Evolutionary conservation across 2,113 vertebrate genomes (phyloP).

Genomic region (Herpetotheres cachinnans): DNA sequence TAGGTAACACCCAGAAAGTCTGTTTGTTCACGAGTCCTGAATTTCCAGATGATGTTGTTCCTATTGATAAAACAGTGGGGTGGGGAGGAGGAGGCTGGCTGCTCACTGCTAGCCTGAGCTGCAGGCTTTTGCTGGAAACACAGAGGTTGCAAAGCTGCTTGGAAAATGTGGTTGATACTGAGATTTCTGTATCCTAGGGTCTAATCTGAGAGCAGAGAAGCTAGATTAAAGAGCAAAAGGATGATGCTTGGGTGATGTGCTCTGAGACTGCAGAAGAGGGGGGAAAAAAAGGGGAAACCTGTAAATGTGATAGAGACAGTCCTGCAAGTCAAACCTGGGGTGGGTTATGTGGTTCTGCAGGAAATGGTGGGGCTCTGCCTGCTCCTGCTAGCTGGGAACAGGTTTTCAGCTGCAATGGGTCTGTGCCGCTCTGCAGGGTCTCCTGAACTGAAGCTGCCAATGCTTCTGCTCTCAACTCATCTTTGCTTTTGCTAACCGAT

Average conservation of each 20-base stretch:
- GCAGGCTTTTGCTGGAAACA: not conserved
- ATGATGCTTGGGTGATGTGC: not conserved
- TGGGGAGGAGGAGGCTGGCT: not conserved
- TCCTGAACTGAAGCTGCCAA: not conserved
- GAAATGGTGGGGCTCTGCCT: not conserved
- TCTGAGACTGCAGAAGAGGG: not conserved
- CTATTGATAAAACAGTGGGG: not conserved
- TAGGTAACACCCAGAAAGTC: not conserved
- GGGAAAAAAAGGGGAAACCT: not conserved
- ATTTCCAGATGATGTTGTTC: not conserved
- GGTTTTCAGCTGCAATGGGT: not conserved
- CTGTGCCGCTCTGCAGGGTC: not conserved
- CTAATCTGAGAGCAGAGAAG: not conserved
- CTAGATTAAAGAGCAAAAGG: not conserved
- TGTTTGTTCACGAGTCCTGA: not conserved
- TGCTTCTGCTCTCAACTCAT: not conserved
- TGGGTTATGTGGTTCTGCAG: not conserved
- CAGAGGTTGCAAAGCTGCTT: not conserved
- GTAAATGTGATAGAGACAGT: not conserved
- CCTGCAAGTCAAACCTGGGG: not conserved
- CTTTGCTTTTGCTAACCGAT: not conserved
- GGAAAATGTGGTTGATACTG: not conserved
- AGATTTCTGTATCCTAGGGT: not conserved
- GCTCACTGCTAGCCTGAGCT: not conserved
- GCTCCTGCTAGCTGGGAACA: not conserved